Conservation (phyloP, 2,888 invertebrate species). For the Sinelater perroti region DNA sequence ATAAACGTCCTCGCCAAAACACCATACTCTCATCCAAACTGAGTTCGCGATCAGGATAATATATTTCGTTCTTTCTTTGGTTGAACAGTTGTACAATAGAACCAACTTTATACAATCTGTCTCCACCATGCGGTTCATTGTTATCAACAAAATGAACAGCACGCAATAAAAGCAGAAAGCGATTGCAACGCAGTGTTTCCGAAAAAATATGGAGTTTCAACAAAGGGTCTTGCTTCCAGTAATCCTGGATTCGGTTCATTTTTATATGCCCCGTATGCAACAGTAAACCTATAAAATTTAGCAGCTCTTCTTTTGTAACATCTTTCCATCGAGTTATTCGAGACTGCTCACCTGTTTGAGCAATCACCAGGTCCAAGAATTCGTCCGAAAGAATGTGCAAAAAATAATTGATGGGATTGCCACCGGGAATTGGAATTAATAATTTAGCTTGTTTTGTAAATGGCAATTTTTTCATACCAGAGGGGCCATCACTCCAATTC, state of each 20-base stretch:
- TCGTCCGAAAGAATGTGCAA: conserved; percentile 6
- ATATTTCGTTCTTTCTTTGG: not conserved
- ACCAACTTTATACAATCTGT: no score
- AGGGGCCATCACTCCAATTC: not conserved
- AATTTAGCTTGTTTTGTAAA: not conserved
- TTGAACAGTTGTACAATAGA: no score
- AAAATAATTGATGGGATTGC: conserved; percentile 22
- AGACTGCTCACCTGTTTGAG: conserved; percentile 29
- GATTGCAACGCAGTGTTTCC: no score
- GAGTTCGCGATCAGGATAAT: not conserved
- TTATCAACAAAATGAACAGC: no score
- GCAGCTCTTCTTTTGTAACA: conserved; percentile 41
- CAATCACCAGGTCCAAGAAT: conserved; percentile 17
- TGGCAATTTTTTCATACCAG: conserved; percentile 2
- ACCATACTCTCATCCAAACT: not conserved
- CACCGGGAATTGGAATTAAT: not conserved
- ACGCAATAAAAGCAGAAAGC: no score
- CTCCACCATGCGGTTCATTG: no score
- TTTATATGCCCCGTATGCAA: conserved; percentile 52
- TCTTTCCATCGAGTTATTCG: conserved; percentile 44
- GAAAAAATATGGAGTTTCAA: conserved; percentile 48
- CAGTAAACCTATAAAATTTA: conserved; percentile 51
- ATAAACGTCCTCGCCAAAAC: not conserved
- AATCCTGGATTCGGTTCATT: conserved; percentile 48
- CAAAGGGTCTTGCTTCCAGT: conserved; percentile 51